Evolutionary conservation across 1,140 invertebrate genomes (phyloP).

Genomic region (Pectinophora gossypiella): DNA sequence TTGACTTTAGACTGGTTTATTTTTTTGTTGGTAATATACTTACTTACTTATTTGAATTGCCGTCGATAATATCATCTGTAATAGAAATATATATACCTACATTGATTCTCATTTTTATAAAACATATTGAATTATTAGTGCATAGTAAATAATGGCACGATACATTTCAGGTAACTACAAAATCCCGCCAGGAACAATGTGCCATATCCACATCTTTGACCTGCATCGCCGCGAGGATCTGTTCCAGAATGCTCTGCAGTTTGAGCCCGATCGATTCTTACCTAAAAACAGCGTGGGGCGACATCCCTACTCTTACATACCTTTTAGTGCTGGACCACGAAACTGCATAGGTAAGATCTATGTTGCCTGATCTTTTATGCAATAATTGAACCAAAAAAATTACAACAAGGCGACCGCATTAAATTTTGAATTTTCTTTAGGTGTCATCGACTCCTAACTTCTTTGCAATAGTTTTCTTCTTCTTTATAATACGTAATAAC

Average conservation of each 20-base stretch:
- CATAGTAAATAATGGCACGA: too few species aligned
- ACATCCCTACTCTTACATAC: constrained; percentile 78
- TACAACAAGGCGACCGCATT: too few species aligned
- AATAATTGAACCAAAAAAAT: too few species aligned
- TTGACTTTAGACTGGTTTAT: not conserved
- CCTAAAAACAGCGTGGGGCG: constrained; percentile 64
- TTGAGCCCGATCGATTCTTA: constrained; percentile 79
- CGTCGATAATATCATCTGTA: not conserved
- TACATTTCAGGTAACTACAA: constrained; percentile 73
- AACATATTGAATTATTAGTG: too few species aligned
- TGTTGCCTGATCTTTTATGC: too few species aligned
- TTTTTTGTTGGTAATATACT: too few species aligned
- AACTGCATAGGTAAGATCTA: constrained; percentile 75
- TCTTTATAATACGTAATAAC: not conserved
- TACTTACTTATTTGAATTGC: too few species aligned
- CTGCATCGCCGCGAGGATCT: constrained; percentile 74
- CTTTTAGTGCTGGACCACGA: constrained; percentile 84
- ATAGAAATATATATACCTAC: not conserved
- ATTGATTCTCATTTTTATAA: constrained; percentile 16
- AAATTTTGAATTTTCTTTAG: too few species aligned
- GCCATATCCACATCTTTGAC: constrained; percentile 76
- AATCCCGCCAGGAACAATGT: constrained; percentile 74
- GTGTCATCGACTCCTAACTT: not conserved
- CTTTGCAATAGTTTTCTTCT: not conserved
- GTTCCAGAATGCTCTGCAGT: constrained; percentile 76